Evolutionary conservation across 2,888 invertebrate genomes (phyloP), one percentile per base, ranked within the genome.

Genomic region (Idaea biselata): DNA sequence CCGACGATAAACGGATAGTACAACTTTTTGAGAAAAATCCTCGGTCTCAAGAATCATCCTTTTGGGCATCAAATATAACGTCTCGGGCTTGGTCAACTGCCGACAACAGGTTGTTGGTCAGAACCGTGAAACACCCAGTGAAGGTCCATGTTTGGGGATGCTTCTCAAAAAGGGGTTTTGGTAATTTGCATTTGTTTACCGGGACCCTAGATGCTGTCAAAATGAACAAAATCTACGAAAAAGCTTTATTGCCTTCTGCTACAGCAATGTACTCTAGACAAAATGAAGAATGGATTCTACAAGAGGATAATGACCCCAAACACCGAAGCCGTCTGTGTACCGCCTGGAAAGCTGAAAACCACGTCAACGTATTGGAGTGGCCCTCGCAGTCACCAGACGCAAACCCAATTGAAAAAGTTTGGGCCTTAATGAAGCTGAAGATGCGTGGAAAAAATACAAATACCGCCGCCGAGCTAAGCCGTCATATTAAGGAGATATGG

Each of bases 91-190:
- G 44, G 44, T 44, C 44, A 44, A 44, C 44, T 14, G 6, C 44
- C 44, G 14, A 6, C 44, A 44, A 44, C 14, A 44, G 44, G 44
- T 14, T 44, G 6, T 6, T 44, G 6, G 7, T 8, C 7, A 6
- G 44, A 14, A 44, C 44, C 44, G 44, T 44, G 14, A 44, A 44
- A 44, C 44, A 58, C 14, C 7, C 7, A 44, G 55, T 60, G 16
- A 55, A 60, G 60, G 60, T 55, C 18, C 55, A 55, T 55, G 55
- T 58, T 58, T 58, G 58, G 58, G 58, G 58, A 4, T 58, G 58
- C 17, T 58, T 58, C 17, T 58, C 58, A 33, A 58, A 58, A 32
- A 6, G 6, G 33, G 58, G 58, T 16, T 58, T 58, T 32, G 58
- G 33, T 32, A 58, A 6, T 17, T 58, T 58, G 33, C 33, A 58